Conservation (phyloP, 1,140 invertebrate species). For the Drosophila mauritiana region DNA sequence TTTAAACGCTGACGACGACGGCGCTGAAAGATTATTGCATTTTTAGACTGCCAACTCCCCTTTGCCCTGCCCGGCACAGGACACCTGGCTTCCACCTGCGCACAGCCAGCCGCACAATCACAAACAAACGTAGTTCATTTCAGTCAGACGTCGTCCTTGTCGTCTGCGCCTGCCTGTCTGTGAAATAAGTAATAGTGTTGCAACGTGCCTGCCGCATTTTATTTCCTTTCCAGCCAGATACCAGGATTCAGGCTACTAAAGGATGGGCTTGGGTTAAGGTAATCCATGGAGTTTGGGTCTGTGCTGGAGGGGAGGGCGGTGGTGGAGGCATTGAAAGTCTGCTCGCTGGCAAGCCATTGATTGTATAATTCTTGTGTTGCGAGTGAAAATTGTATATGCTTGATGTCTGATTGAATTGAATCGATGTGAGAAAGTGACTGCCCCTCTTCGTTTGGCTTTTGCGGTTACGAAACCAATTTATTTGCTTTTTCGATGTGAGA, state of each 20-base stretch:
- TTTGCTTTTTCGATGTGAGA: constrained; percentile 56
- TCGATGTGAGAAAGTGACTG: constrained; percentile 72
- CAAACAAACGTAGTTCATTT: constrained; percentile 83
- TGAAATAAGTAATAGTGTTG: constrained; percentile 82
- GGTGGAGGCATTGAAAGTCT: constrained; percentile 4
- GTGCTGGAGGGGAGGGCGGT: background rate
- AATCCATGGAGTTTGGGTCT: background rate
- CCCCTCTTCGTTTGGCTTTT: constrained; percentile 65
- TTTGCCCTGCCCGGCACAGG: background rate
- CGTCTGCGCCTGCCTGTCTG: constrained; percentile 72
- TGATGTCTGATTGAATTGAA: constrained; percentile 83
- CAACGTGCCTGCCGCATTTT: constrained; percentile 83
- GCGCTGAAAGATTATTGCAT: constrained; percentile 83
- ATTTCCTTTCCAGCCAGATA: constrained; percentile 65
- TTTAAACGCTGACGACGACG: constrained; percentile 82
- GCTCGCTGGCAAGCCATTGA: constrained; percentile 58
- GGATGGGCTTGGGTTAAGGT: background rate
- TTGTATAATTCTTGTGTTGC: constrained; percentile 80
- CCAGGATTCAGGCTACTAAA: constrained; percentile 1
- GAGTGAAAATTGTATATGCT: constrained; percentile 80
- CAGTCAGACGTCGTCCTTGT: constrained; percentile 61
- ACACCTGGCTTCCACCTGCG: constrained; percentile 39
- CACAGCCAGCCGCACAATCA: constrained; percentile 60
- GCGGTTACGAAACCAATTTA: constrained; percentile 84
- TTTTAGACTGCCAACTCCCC: constrained; percentile 56